Base-by-base conservation (phyloP, 2,888 invertebrate genomes). In the Andricus quercusramuli region DNA sequence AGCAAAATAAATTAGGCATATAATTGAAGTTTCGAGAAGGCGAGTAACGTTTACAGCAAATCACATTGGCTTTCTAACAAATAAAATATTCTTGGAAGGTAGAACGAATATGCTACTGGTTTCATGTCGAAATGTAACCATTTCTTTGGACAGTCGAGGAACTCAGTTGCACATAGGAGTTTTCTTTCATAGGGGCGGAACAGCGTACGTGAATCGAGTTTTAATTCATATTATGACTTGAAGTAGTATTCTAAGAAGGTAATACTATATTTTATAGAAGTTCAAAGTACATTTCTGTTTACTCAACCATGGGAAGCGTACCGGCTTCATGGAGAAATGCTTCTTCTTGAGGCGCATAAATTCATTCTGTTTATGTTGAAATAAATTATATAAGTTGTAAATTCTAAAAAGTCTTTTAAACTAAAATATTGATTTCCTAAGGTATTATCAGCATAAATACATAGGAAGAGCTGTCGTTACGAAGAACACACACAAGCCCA, bases 171-270 rank as follows among this genome's bases (percentile, higher is more conserved):
- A 44, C 47, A 47, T 47, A 47, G 47, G 47, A 47, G 29, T 15
- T 70, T 70, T 70, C 47, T 51, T 70, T 70, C 29, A 70, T 51
- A 29, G 17, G 47, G 47, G 70, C 25, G 47, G 70, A 15, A 47
- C 70, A 68, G 47, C 20, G 17, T 65, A 47, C 25, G 15, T 20
- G 44, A 29, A 25, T 70, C 9, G 25, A 51, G 51, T 22, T 47
- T 51, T 70, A 70, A 70, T 70, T 70, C 29, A 44, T 70, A 70
- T 70, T 51, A 70, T 47, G 47, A 70, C 51, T 47, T 47, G 51
- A 70, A 70, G 70, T 70, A 29, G 25, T 20, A 47, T 47, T 70
- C 29, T 70, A 22, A 68, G 44, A 68, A 47, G 15, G 17, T 67
- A 41, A 67, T 68, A 47, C 47, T 44, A 15, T 68, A 47, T 68